Base-by-base conservation (phyloP, 2,113 vertebrate species). In the Cynoglossus semilaevis region DNA sequence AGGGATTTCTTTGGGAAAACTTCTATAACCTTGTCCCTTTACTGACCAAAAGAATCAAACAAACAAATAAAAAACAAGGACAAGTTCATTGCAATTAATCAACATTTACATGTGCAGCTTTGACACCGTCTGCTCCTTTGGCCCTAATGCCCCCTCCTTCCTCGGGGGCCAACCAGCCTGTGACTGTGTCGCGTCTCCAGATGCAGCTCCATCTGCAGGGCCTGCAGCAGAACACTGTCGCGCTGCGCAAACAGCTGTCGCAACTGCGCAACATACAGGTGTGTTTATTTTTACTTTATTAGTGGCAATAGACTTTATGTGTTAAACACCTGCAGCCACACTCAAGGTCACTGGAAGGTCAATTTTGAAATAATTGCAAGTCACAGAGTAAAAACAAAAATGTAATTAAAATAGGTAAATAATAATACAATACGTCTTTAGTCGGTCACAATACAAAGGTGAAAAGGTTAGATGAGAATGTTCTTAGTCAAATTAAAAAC, bases 131-230 rank as follows among this genome's bases (percentile, higher is more conserved):
- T 51, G 8, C 91, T 89, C 91, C 94, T 61, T 63, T 90, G 81
- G 91, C 91, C 46, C 82, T 91, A 73, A 92, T 92, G 91, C 91
- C 91, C 0, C 93, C 94, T 0, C 92, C 92, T 0, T 78, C 92
- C 41, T 85, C 89, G 0, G 90, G 86, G 15, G 87, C 87, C 1
- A 90, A 90, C 17, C 96, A 94, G 88, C 89, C 94, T 36, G 91
- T 93, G 0, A 78, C 88, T 0, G 84, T 96, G 88, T 95, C 89
- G 38, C 93, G 94, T 1, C 75, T 93, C 72, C 96, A 98, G 86
- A 96, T 99, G 95, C 96, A 97, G 86, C 90, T 94, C 68, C 95
- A 97, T 67, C 91, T 99, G 12, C 93, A 94, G 1, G 93, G 93
- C 81, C 90, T 99, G 70, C 96, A 97, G 85, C 94, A 92, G 78